Conservation (phyloP, 1,140 invertebrate genomes). For the Oreohelix idahoensis region DNA sequence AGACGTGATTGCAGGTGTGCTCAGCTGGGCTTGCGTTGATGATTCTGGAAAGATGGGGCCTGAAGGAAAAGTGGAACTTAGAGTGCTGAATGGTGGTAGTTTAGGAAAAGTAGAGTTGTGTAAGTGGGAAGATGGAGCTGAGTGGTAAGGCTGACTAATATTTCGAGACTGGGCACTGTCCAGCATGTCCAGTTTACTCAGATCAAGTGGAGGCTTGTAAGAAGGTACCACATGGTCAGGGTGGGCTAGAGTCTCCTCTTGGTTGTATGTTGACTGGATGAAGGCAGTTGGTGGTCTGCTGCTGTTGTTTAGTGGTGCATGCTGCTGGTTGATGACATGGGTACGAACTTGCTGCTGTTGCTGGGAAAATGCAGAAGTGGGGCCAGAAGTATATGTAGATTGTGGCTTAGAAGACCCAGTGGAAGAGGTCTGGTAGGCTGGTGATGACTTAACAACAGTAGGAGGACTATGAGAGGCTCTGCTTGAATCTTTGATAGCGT, state of each 20-base stretch:
- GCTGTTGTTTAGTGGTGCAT: not conserved
- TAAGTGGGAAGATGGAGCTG: conserved; percentile 24
- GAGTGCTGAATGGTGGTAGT: conserved; percentile 18
- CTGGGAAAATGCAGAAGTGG: conserved; percentile 28
- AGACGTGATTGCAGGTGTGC: conserved; percentile 46
- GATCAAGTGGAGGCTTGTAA: conserved; percentile 27
- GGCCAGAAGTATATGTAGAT: conserved; percentile 37
- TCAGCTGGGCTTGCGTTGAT: conserved; percentile 12
- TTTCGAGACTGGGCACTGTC: not conserved
- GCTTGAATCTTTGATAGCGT: conserved; percentile 51
- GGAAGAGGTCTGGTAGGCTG: conserved; percentile 35
- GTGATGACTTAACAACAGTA: conserved; percentile 9
- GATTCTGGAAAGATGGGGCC: not conserved
- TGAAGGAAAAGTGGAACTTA: conserved; percentile 41
- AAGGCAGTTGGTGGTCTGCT: conserved; percentile 2
- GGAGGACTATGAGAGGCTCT: conserved; percentile 32
- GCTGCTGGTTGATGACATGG: conserved; percentile 35
- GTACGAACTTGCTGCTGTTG: conserved; percentile 40
- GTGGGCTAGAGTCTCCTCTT: conserved; percentile 3
- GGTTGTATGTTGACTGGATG: not conserved
- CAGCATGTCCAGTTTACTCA: conserved; percentile 26
- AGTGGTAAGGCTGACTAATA: not conserved
- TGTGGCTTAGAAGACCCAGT: conserved; percentile 42
- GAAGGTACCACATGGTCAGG: conserved; percentile 31
- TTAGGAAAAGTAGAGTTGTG: conserved; percentile 16